Conservation (phyloP, 2,113 vertebrate species). For the Recurvirostra avosetta region DNA sequence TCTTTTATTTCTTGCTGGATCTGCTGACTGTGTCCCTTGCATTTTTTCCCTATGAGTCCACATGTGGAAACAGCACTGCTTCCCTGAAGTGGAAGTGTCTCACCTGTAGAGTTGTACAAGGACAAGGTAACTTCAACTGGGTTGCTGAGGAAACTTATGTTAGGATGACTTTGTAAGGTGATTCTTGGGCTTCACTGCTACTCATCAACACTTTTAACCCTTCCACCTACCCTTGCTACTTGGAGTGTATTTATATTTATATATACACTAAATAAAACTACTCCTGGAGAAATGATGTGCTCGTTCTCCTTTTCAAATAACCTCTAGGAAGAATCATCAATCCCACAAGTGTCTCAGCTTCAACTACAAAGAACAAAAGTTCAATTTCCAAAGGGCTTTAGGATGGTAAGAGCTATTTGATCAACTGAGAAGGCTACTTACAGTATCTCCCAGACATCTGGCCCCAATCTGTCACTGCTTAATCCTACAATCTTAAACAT, state of each 20-base stretch:
- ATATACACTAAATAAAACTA: background rate
- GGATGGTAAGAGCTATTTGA: background rate
- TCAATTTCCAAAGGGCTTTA: slow-evolving; percentile 10
- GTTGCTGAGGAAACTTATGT: background rate
- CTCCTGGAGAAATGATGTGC: background rate
- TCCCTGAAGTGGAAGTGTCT: background rate
- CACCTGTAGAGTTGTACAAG: background rate
- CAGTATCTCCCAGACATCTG: slow-evolving; percentile 40
- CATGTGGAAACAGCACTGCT: background rate
- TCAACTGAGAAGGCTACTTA: slow-evolving; percentile 33
- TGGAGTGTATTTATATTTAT: background rate
- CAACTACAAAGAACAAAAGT: background rate
- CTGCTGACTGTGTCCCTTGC: background rate
- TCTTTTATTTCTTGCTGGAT: background rate
- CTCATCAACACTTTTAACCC: background rate
- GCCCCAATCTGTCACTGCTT: slow-evolving; percentile 49
- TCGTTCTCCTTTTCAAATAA: background rate
- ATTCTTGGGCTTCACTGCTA: background rate
- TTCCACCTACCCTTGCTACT: background rate
- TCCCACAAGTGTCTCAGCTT: background rate
- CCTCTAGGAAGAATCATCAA: background rate
- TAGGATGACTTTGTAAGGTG: background rate
- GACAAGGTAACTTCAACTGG: background rate
- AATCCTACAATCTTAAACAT: slow-evolving; percentile 35
- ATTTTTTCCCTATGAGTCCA: background rate